Base-by-base conservation (phyloP, 2,797 vertebrate genomes). In the Oreochromis mossambicus region DNA sequence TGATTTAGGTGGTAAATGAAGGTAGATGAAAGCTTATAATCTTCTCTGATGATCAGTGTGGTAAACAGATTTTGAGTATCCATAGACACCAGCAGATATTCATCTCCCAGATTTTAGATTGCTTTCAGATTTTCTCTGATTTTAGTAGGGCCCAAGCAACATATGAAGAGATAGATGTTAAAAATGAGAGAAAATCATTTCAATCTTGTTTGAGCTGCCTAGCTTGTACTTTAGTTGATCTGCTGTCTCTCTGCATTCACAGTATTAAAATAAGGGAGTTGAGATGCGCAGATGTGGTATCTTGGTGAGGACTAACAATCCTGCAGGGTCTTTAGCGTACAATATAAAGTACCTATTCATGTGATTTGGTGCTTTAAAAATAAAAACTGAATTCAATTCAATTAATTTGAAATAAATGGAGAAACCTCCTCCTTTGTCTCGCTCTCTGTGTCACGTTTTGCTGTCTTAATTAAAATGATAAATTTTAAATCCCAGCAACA, bases 401-500 rank as follows among this genome's bases (percentile, higher is more conserved):
- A 75, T 50, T 75, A 1, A 51, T 51, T 75, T n/a, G 26, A 75
- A 32, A 75, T 51, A 12, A 88, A 77, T 17, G 14, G 34, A 83
- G 79, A 68, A 83, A 52, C 24, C 61, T 19, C 79, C 81, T 79
- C 68, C 50, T 89, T 85, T 82, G 43, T 86, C 76, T 68, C n/a
- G 21, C 26, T 70, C 41, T 78, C 61, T 66, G 61, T 87, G 77
- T 77, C 77, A 77, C 19, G 34, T 81, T 92, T 82, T 19, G 81
- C 77, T 41, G 6, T 90, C 85, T 87, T 88, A 84, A 92, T 91
- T 91, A 91, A 93, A 90, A 87, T 88, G 83, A 90, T 87, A 54
- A 85, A 92, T 88, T 80, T 54, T 80, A 68, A 91, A 93, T 85
- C 82, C 80, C 50, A 26, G 79, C 55, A 86, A 80, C 83, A 88